phyloP scores from a whole-genome alignment of 2,113 vertebrate species.

The Calcarius ornatus region DNA sequence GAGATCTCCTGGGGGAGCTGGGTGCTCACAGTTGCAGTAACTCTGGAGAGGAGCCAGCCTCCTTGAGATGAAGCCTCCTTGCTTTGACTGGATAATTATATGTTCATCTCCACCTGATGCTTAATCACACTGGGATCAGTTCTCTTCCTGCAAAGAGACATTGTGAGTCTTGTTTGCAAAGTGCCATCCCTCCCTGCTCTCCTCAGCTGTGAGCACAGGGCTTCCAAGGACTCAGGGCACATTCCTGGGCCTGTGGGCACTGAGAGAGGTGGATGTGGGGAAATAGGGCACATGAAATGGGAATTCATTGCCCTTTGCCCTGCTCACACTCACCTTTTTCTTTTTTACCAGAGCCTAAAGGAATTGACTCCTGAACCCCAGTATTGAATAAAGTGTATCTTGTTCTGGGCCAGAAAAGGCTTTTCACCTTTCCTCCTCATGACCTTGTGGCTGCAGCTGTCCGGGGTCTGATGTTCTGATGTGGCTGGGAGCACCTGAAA shows the following conservation, averaged over 20 bases:
- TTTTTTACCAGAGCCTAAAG: background rate
- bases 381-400: background rate
- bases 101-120: background rate
- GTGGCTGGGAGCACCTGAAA: background rate
- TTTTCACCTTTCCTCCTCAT: background rate
- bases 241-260: background rate
- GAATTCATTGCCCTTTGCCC: background rate
- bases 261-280: background rate
- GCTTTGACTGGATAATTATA: slow-evolving; percentile 53
- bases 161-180: background rate
- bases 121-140: slow-evolving; percentile 31
- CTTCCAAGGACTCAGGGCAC: background rate
- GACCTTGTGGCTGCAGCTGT: background rate
- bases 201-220: background rate
- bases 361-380: background rate
- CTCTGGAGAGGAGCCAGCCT: slow-evolving; percentile 3
- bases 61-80: background rate
- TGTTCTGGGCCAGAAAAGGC: background rate
- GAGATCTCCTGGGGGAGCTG: background rate
- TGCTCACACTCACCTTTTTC: background rate
- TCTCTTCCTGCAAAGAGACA: background rate
- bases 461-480: background rate
- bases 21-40: background rate
- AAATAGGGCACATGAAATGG: background rate
- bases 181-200: background rate